Evolutionary conservation across 2,888 invertebrate species (phyloP).

Genomic region (Acrobasis suavella): DNA sequence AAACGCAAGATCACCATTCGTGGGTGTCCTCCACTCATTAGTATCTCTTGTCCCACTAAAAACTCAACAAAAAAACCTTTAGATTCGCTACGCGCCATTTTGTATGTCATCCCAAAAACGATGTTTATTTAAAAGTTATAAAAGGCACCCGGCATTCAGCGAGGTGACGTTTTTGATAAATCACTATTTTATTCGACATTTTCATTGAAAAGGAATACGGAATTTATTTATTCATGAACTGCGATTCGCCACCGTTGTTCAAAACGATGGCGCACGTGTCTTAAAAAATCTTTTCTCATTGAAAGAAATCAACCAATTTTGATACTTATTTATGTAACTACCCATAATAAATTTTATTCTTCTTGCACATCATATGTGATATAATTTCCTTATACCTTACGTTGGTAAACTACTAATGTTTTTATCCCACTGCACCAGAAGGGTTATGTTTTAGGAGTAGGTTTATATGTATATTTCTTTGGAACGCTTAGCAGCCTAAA

Average conservation of each 20-base stretch:
- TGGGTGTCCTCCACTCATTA: slow-evolving; percentile 81
- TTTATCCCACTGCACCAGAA: too few species aligned
- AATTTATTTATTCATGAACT: slow-evolving; percentile 79
- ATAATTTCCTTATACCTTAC: too few species aligned
- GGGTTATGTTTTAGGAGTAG: too few species aligned
- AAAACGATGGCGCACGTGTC: slow-evolving; percentile 62
- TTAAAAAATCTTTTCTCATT: slow-evolving; percentile 45
- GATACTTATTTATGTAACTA: too few species aligned
- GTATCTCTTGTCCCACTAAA: slow-evolving; percentile 69
- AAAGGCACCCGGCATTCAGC: slow-evolving; percentile 66
- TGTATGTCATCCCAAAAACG: slow-evolving; percentile 73
- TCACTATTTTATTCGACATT: slow-evolving; percentile 76
- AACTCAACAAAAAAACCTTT: slow-evolving; percentile 50
- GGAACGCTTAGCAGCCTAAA: too few species aligned
- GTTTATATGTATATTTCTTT: too few species aligned
- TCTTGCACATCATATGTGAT: too few species aligned
- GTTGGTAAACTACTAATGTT: too few species aligned
- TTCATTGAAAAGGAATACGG: slow-evolving; percentile 75
- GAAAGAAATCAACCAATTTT: slow-evolving; percentile 31
- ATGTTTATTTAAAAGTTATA: slow-evolving; percentile 80
- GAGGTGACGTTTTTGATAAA: slow-evolving; percentile 74
- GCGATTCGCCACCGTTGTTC: slow-evolving; percentile 80
- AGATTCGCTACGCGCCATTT: slow-evolving; percentile 69
- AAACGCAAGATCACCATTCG: slow-evolving; percentile 62
- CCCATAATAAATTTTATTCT: too few species aligned